Base-by-base conservation (phyloP, 2,888 invertebrate species). In the Lochmaea crataegi region DNA sequence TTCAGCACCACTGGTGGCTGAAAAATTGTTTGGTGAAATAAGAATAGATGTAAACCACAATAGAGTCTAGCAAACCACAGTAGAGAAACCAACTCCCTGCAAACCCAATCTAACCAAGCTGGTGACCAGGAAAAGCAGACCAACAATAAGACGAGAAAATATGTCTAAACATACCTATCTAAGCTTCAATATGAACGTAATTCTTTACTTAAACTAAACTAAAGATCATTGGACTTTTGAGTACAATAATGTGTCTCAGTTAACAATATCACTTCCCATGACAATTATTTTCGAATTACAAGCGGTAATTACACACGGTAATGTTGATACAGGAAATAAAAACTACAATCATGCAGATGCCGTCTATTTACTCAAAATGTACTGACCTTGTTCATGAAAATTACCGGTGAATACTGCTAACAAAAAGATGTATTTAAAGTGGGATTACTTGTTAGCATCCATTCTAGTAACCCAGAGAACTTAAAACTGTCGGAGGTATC, bases 351-450 rank as follows among this genome's bases (percentile, higher is more conserved):
- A 51, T 51, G 10, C 16, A 53, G 18, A 53, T 53, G 10, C 4
- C 53, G 18, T 11, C 53, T 48, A n/a, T 48, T 14, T 48, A n/a
- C n/a, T 48, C 48, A 48, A 48, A 48, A 18, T 53, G 53, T 18
- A 53, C 16, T 18, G 18, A 18, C 16, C 53, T 53, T 53, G 53
- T 53, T 53, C n/a, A 53, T 53, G 16, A 53, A 53, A 53, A 53
- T 11, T 53, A 53, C 2, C 53, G 16, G 53, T 18, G 53, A 53
- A 16, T 53, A 16, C 16, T 53, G 16, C 53, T 18, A 53, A 53
- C 53, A 53, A 16, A 53, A 53, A 53, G 53, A 6, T 53, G 53
- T 53, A 16, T 18, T 18, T 53, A 53, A 53, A 53, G 53, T 53
- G 9, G 10, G 11, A 53, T 9, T 18, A 53, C 53, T 53, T 53